These are phyloP conservation scores for Drosophila imparisetae DNA, from an alignment of 2,888 invertebrate species.

Conservation along the genomic window DNA sequence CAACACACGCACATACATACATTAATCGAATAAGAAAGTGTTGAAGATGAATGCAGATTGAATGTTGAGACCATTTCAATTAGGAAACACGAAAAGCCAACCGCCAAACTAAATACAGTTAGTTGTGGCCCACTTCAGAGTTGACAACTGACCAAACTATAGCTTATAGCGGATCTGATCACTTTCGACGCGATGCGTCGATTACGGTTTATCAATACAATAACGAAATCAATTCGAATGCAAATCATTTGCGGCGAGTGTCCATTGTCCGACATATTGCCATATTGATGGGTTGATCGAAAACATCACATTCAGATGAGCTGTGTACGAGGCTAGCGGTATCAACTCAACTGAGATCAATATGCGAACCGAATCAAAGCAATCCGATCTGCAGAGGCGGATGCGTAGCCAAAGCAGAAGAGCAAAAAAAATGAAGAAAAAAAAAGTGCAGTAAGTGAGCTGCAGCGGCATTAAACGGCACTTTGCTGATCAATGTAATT, in stretches of 20 bases:
- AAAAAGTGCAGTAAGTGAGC: constrained; percentile 38
- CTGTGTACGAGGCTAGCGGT: constrained; percentile 60
- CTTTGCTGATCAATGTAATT: constrained; percentile 73
- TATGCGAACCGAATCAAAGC: constrained; percentile 13
- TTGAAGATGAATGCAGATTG: constrained; percentile 29
- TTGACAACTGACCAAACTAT: constrained; percentile 35
- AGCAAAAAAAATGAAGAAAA: constrained; percentile 13
- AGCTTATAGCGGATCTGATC: constrained; percentile 70
- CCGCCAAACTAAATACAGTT: constrained; percentile 37
- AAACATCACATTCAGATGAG: constrained; percentile 31
- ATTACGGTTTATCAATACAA: constrained; percentile 72
- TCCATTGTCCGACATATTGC: constrained; percentile 45
- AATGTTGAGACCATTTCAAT: constrained; percentile 59
- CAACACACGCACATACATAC: neutral
- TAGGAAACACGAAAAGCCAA: constrained; percentile 57
- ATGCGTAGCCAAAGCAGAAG: constrained; percentile 33
- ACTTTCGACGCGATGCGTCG: constrained; percentile 66
- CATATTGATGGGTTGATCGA: constrained; percentile 58
- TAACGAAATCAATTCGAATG: constrained; percentile 74
- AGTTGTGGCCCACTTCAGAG: constrained; percentile 63
- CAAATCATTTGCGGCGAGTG: constrained; percentile 66
- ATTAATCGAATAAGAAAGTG: constrained; percentile 26
- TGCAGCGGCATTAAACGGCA: constrained; percentile 67
- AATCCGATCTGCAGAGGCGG: constrained; percentile 39
- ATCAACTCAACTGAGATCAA: constrained; percentile 33